Base-by-base conservation (phyloP, 2,113 vertebrate species). In the Panthera uncia region DNA sequence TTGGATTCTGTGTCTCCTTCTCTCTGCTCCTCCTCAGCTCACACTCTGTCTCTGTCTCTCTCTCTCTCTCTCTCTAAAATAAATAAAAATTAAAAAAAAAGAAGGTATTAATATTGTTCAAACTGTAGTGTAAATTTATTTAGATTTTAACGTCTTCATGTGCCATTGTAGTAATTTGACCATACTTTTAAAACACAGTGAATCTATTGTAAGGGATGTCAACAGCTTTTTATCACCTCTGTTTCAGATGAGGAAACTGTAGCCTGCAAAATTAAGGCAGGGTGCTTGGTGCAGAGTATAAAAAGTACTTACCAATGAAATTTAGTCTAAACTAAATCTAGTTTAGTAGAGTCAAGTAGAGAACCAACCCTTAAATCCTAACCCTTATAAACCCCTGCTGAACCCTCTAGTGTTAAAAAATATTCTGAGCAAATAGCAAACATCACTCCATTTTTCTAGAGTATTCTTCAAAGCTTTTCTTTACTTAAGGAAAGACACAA, bases 171-270 rank as follows among this genome's bases (percentile, higher is more conserved):
- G 52, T 50, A 19, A 69, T 91, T 69, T 68, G 29, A 91, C 55
- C 41, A 38, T 21, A 31, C 45, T 96, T 4, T 50, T 57, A 52
- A 91, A 88, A 83, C 33, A 65, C 50, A 45, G 41, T 29, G 33
- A 68, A 15, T 82, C 27, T n/a, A 79, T 76, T 29, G 18, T 33
- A 27, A 41, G 66, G 31, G 16, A 71, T 21, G n/a, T 45, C 50
- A 83, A 68, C 3, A 78, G 33, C 38, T 74, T 87, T 92, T 63
- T 23, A 52, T 66, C 21, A 63, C 0, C 18, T 91, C n/a, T 0
- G 15, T 91, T 89, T 94, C 36, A 94, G 74, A 81, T 69, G 66
- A 93, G 66, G 82, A 96, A 89, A 91, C n/a, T 14, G 3, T 63
- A 63, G 38, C 31, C 36, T 52, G 45, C 12, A 29, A 94, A 61